These are phyloP conservation scores for Todiramphus chloris DNA, from an alignment of 2,113 vertebrate species.

Conservation along the genomic window DNA sequence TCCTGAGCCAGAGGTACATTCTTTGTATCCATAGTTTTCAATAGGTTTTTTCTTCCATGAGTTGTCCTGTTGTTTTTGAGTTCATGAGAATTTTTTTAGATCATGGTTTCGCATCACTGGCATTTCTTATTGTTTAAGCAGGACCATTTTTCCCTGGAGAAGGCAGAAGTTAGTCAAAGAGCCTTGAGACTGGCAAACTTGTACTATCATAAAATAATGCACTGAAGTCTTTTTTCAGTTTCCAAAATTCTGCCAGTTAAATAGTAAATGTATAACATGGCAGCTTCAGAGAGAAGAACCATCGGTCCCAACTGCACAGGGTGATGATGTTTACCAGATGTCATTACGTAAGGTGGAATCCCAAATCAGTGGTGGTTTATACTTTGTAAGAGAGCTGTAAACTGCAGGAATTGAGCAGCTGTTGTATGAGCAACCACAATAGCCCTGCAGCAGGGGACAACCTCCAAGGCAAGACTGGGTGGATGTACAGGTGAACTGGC, in stretches of 20 bases:
- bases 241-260: neutral
- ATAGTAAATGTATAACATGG: neutral
- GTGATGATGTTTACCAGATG: neutral
- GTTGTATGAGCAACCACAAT: accelerated
- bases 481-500: neutral
- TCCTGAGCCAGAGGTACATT: neutral
- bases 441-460: neutral
- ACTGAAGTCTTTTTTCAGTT: neutral
- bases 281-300: neutral
- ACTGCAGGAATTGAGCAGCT: neutral
- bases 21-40: constrained; percentile 25
- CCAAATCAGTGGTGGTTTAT: neutral
- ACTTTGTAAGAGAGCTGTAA: neutral
- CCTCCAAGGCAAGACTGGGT: neutral
- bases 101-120: neutral
- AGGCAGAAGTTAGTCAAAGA: constrained; percentile 17
- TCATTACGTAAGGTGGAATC: neutral
- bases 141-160: neutral
- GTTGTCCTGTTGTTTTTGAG: neutral
- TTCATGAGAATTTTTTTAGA: neutral
- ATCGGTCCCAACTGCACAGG: neutral
- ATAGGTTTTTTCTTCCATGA: constrained; percentile 25
- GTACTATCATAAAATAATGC: neutral
- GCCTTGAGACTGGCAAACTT: neutral
- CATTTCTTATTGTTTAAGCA: neutral